Evolutionary conservation across 2,888 invertebrate species (phyloP), one percentile per base, ranked within the genome.

Genomic region (Parnassius orleans): DNA sequence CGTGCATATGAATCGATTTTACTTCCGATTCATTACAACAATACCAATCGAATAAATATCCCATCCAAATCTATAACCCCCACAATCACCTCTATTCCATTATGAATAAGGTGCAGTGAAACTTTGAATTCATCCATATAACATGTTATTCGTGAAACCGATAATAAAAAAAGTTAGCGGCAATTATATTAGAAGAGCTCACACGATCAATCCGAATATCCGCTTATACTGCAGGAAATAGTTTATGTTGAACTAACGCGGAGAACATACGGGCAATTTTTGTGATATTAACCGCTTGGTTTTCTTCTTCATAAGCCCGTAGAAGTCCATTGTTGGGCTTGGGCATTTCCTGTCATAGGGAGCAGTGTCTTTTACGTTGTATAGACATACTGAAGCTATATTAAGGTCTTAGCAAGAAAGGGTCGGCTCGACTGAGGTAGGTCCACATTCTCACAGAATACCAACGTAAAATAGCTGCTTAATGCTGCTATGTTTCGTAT

Each of bases 211-310:
- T 58, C 70, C 71, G 64, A 61, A 72, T 73, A 76, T 73, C 74
- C 67, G 74, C 75, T 73, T 72, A 72, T 69, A 64, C 66, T 65
- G 72, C 76, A 72, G 71, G 65, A 72, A 74, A 74, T 74, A 73
- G 73, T 72, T 72, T 68, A 69, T 69, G 69, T 72, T 69, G 68
- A 69, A 68, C 69, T 70, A 70, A 66, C 62, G 63, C 9, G 9
- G 15, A n/a, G 33, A 55, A 67, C 57, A 64, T 19, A 73, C 67
- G 68, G 61, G 41, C 9, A 14, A 5, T 9, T 43, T 54, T 47
- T 60, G 14, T 56, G 43, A 33, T 10, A 42, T 12, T 19, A 52
- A 50, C 11, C 46, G 11, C 11, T 24, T 24, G 0, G 3, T 24
- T 2, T 3, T 5, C 24, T 24, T 24, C 24, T 24, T 24, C 24